Evolutionary conservation across 2,113 vertebrate species (phyloP), one percentile per base, ranked within the genome.

Genomic region (Epinephelus cyanopodus): DNA sequence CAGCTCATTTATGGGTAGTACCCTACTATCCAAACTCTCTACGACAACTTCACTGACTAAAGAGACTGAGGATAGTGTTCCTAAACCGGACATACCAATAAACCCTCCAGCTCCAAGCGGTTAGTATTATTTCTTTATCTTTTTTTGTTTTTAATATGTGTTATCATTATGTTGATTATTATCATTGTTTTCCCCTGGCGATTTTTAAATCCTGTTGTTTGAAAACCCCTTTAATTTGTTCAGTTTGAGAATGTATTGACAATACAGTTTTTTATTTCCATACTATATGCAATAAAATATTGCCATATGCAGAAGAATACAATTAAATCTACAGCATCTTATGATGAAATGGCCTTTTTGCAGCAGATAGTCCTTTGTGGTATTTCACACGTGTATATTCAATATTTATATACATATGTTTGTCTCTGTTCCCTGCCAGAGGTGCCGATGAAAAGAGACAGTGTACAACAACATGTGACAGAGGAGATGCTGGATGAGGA

Each of bases 1-100:
- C 58, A 97, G 97, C 91, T 94, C 95, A 45, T 69, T 85, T 14
- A 65, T 85, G 2, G 95, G 94, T 70, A 96, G 93, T 89, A 94
- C 94, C 74, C 86, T 68, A 19, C 6, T 83, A 68, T 96, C 96
- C 64, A 89, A 91, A 19, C 0, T 74, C 13, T 93, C 95, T n/a
- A 85, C 85, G 6, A 54, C 45, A 3, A 86, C 89, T 7, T 89
- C 95, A 29, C 2, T 87, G 3, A 84, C 47, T 25, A 94, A 95
- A 52, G 95, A 95, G 50, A 74, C 73, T 37, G 92, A 88, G 67
- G 95, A 96, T 48, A 71, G 91, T 9, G 80, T 75, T 18, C 77
- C 74, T 52, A 94, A 52, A 61, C 82, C 54, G 48, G 95, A 95
- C 2, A 57, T 75, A 37, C 0, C 89, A 53, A 12, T 54, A 67